Conservation (phyloP, 1,140 invertebrate genomes). For the Lasaia peninsularis region DNA sequence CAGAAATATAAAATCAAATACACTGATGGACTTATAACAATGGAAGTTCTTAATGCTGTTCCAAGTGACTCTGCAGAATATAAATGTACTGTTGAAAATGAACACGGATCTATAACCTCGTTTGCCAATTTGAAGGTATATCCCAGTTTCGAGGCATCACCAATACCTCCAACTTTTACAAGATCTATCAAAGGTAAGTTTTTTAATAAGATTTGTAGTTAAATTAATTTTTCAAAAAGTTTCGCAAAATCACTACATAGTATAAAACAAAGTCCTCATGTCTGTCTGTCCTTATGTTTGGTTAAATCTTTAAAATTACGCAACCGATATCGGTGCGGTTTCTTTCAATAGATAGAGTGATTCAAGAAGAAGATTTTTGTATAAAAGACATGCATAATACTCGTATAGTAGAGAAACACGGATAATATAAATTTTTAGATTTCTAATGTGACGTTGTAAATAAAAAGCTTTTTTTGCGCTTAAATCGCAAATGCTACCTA, state of each 20-base stretch:
- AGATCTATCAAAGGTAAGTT: slow-evolving; percentile 83
- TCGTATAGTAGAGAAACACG: no score
- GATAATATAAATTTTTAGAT: no score
- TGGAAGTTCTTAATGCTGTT: slow-evolving; percentile 84
- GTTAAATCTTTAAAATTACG: no score
- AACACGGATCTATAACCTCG: slow-evolving; percentile 83
- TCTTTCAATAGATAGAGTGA: no score
- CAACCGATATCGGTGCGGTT: no score
- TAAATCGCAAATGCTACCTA: no score
- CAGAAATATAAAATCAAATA: slow-evolving; percentile 79
- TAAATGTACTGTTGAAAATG: slow-evolving; percentile 85
- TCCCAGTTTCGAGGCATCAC: slow-evolving; percentile 82
- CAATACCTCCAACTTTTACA: slow-evolving; percentile 84
- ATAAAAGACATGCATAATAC: no score
- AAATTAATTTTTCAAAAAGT: slow-evolving; percentile 14
- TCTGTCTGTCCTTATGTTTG: no score
- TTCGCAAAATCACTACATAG: neutral
- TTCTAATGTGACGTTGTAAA: no score
- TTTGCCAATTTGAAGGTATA: slow-evolving; percentile 85
- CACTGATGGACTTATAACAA: slow-evolving; percentile 83
- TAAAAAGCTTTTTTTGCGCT: no score
- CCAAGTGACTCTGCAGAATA: slow-evolving; percentile 85
- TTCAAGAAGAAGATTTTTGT: no score
- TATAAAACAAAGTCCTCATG: no score
- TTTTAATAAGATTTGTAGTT: slow-evolving; percentile 17